Base-by-base conservation (phyloP, 2,797 vertebrate species). In the Margarornis squamiger region DNA sequence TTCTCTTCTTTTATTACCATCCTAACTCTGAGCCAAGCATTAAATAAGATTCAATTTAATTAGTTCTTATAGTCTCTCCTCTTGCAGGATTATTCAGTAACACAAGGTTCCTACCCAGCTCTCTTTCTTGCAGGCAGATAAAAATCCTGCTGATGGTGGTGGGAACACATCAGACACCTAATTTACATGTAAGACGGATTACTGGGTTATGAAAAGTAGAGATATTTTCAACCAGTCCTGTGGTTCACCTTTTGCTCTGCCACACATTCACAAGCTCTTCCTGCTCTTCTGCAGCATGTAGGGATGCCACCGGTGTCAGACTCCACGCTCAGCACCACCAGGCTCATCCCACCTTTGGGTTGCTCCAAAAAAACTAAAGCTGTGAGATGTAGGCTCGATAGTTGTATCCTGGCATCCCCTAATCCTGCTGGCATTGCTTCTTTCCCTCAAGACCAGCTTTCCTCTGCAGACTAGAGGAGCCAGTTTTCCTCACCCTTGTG, bases 61-160 rank as follows among this genome's bases (percentile, higher is more conserved):
- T 92, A 91, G 77, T 54, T 79, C 62, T 92, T 71, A 21, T 30
- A 71, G 85, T 90, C 67, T 84, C 55, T 83, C 51, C 83, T 93
- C 86, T 78, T 67, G 45, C 45, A 57, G 63, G 74, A 86, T 87
- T 83, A 85, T 89, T 94, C 81, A 54, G 74, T 66, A 90, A 41
- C 36, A 78, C 62, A 9, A 74, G 68, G 49, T n/a, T 84, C 65
- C 59, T 89, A 49, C 57, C 74, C 49, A 65, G 74, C 71, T 92
- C 78, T 32, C 57, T 85, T 66, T 93, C 90, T 89, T 7, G 49
- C 84, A 93, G 77, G 82, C 93, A 95, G 94, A 96, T 91, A 95
- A 95, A 94, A 94, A 95, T 96, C 92, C 86, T 92, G 94, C 94
- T 93, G 95, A 96, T 89, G 93, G 74, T 63, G 65, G 57, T 91